These are phyloP conservation scores for Heliopora coerulea DNA, from an alignment of 92 coral and sea anemone species.

Conservation along the genomic window DNA sequence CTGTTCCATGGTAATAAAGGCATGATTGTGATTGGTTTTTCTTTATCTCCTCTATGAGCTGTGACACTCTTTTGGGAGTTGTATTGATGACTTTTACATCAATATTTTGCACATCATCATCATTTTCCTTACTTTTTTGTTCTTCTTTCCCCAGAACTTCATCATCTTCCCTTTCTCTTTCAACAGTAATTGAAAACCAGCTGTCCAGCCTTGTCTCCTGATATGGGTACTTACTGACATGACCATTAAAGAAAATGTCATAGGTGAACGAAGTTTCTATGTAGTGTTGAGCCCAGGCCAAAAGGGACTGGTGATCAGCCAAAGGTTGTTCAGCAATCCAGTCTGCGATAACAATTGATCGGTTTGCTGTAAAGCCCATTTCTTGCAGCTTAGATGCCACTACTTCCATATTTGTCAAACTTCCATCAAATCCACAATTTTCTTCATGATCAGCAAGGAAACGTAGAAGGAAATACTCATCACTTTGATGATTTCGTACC, in stretches of 20 bases:
- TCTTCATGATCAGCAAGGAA: constrained; percentile 6
- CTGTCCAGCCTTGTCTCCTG: constrained; percentile 22
- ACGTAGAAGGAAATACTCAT: constrained; percentile 21
- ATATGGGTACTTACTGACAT: constrained; percentile 42
- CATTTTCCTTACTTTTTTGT: background rate
- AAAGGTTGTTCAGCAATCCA: constrained; percentile 32
- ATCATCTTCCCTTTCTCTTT: constrained; percentile 1
- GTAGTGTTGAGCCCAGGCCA: constrained; percentile 28
- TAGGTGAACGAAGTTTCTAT: constrained; percentile 23
- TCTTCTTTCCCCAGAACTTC: background rate
- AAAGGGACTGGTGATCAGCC: constrained; percentile 19
- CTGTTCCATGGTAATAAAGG: constrained; percentile 48
- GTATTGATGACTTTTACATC: constrained; percentile 5
- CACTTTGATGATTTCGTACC: constrained; percentile 25
- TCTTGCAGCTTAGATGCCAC: constrained; percentile 10
- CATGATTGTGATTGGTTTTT: background rate
- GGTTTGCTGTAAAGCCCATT: constrained; percentile 30
- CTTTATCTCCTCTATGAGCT: background rate
- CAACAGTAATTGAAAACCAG: constrained; percentile 34
- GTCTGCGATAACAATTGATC: constrained; percentile 15
- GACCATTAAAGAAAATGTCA: constrained; percentile 27
- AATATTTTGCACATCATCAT: background rate
- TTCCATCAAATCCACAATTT: background rate
- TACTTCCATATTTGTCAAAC: background rate
- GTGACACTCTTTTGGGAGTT: background rate